Evolutionary conservation across 2,888 invertebrate species (phyloP), one percentile per base, ranked within the genome.

Genomic region (Cerceris ruficornis): DNA sequence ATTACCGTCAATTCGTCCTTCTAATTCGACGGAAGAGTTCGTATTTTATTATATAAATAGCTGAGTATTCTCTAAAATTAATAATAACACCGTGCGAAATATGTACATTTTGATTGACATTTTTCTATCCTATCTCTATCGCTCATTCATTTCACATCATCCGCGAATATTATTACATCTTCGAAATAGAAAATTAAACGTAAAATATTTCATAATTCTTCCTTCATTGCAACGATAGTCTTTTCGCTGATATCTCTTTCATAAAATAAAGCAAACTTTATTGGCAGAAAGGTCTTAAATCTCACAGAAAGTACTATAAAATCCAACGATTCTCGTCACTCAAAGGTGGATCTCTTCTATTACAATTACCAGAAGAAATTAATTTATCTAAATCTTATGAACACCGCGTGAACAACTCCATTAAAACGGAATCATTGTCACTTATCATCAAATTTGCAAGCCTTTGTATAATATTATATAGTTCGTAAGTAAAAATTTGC

Each of bases 51-150:
- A 50, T 52, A 64, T 77, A 80, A 73, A 77, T 73, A 80, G 39
- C 17, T 64, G 58, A 68, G 39, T 50, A 54, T 50, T 11, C 55
- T 13, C 17, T 58, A 69, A 9, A 54, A 43, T 9, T 67, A 60
- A 41, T 41, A 42, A 68, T 11, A 77, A 66, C 69, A 70, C 68
- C 69, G 14, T 66, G 41, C 9, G 42, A 61, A 28, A 43, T 70
- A 83, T 80, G 70, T 68, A 77, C 69, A 73, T 79, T 78, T 82
- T 76, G 78, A 78, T 78, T 78, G 43, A 64, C n/a, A n/a, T 67
- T 59, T 55, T 58, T 59, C 13, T 17, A 8, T 39, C 39, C 7
- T 41, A 8, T 57, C 6, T 11, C 14, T 41, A 7, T 11, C 28
- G 7, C 11, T 59, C 4, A 42, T 46, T 46, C 43, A 54, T 58